Base-by-base conservation (phyloP, 2,113 vertebrate species). In the Erinaceus europaeus region DNA sequence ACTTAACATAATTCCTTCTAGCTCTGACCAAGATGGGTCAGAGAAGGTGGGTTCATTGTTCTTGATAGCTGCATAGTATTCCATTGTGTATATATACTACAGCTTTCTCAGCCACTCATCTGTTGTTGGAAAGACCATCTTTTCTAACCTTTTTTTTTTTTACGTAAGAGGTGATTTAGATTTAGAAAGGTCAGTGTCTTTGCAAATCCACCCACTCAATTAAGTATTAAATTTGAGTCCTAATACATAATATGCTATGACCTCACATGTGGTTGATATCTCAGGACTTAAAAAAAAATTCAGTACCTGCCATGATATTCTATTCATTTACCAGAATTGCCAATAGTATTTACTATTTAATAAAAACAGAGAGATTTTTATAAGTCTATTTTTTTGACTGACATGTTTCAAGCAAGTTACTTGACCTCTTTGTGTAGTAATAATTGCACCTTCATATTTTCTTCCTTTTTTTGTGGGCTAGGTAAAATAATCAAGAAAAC, bases 361-460 rank as follows among this genome's bases (percentile, higher is more conserved):
- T 6, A 4, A 15, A 83, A 44, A 86, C 53, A 46, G 53, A 46
- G 48, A 77, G 13, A 15, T 34, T 61, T 34, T 44, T 52, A 42
- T 50, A 93, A 86, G 32, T n/a, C 2, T 0, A 29, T 38, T 57
- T 20, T 55, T 72, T 86, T 72, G 77, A 27, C n/a, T n/a, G 9
- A 46, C 86, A 32, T 6, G 15, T 64, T 64, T 59, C 27, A n/a
- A 34, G 6, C 38, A 76, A 62, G 86, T 27, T 78, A 67, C 18
- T 17, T 79, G 74, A n/a, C 32, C 32, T 88, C 17, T 84, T 29
- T 62, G 18, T 84, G 78, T 89, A 87, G 82, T 46, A 57, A 34
- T 65, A 34, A 80, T 4, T 40, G 3, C 7, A 65, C 17, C 12
- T 71, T 71, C 21, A 32, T 21, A n/a, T 2, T 25, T 25, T 46